Base-by-base conservation (phyloP, 2,113 vertebrate genomes). In the Pterocles gutturalis region DNA sequence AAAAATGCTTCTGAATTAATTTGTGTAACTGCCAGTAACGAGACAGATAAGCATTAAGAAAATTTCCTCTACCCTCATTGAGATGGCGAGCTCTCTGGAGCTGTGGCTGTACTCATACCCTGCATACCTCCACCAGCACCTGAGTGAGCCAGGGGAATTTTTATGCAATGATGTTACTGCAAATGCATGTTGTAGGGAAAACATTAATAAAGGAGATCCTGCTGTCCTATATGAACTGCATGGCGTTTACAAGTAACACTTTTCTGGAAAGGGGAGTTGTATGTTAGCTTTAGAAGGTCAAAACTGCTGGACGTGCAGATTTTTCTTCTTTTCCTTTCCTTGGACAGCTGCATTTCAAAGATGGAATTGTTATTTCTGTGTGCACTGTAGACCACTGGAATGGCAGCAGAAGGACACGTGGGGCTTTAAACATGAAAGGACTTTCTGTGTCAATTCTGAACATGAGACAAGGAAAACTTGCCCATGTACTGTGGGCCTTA, bases 261-360 rank as follows among this genome's bases (percentile, higher is more conserved):
- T 17, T 85, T 90, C 43, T 57, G 28, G 60, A 71, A 71, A 85
- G 41, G 16, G 14, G 31, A 41, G n/a, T 19, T 48, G 78, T 48
- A 38, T 2, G 1, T 45, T 85, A 71, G 17, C 46, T 87, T 92
- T 73, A 62, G 80, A 48, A 87, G 24, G 36, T 31, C 12, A 61
- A 67, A 96, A 75, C 17, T 75, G n/a, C 31, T 85, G 46, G 34
- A 65, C 48, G 11, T 33, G 45, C 29, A 78, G 11, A 13, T 48
- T 94, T 91, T 93, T 80, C 64, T 66, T 70, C 71, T 49, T 55
- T 72, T 7, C 8, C 45, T 87, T 87, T 81, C n/a, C 45, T 69
- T 29, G 34, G 34, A 26, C 38, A 81, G 38, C 21, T 86, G 25
- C 38, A 33, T 89, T 57, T 70, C 58, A 36, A 62, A 67, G 8